Evolutionary conservation across 2,888 invertebrate species (phyloP), one percentile per base, ranked within the genome.

Genomic region (Junonia oenone): DNA sequence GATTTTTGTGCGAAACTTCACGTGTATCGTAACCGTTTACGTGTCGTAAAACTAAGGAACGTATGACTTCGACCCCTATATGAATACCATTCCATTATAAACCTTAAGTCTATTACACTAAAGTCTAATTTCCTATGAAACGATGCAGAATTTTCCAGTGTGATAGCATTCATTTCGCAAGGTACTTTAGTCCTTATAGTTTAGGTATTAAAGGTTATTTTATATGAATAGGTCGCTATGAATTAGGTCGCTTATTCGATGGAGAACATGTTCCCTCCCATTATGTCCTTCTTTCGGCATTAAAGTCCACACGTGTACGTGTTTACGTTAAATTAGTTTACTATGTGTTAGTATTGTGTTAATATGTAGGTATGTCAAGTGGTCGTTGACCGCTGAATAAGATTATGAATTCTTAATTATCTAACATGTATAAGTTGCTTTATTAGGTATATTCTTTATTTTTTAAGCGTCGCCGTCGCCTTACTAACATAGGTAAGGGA

Each of bases 1-100:
- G 45, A 49, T 53, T 53, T 57, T 49, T 53, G 56, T 53, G 53
- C 38, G 53, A 38, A 49, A 48, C 37, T 45, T 45, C 31, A 43
- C 53, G 48, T 37, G 49, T 31, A 45, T 45, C 48, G 56, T 53
- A 49, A 53, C 38, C 22, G 43, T 57, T 53, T 45, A 53, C 37
- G 48, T 45, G 31, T 8, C 53, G 38, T 57, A 57, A 57, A 57
- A 53, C 26, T 43, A 26, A 2, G 26, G 9, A 48, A 26, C 40
- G 33, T 43, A 15, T 26, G 31, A 46, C 22, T 43, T 22, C 22
- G 19, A 19, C 19, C n/a, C n/a, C 19, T n/a, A 11, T n/a, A 43
- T 11, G 4, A n/a, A 6, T 2, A 22, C 8, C 8, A 26, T 43
- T 13, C 43, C 26, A 26, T 22, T 43, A 43, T 26, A 26, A 0